Evolutionary conservation across 23 tunicate species (phyloP).

Genomic region (Styela plicata): DNA sequence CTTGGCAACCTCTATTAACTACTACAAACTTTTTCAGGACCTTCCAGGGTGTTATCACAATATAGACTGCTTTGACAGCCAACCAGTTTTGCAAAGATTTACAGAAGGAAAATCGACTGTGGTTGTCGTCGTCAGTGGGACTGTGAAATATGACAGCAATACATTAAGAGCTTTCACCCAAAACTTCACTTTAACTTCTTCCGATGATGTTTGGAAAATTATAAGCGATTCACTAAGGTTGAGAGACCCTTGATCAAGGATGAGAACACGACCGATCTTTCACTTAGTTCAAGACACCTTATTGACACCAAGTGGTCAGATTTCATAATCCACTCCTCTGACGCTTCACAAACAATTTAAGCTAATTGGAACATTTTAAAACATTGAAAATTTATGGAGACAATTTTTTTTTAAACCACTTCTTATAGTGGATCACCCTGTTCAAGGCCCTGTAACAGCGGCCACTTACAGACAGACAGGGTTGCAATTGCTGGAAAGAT

Average conservation of each 20-base stretch:
- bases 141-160: constrained; percentile 83
- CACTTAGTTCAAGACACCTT: no score
- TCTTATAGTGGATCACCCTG: no score
- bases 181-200: constrained; percentile 66
- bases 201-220: constrained; percentile 73
- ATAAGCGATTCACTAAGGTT: constrained; percentile 61
- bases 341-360: no score
- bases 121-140: constrained; percentile 64
- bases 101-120: constrained; percentile 67
- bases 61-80: constrained; percentile 77
- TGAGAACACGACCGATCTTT: no score
- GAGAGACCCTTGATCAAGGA: constrained; percentile 40
- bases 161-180: constrained; percentile 66
- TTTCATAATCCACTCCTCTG: no score
- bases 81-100: constrained; percentile 65
- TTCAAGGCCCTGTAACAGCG: no score
- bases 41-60: constrained; percentile 67
- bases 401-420: no score
- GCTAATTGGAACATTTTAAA: no score
- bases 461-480: no score
- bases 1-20: not conserved
- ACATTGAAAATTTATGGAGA: no score
- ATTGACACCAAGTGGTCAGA: no score
- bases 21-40: constrained; percentile 48
- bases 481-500: no score